A percentile compares a stretch with the other conserved stretches of the same genome.
Conservation (phyloP, 2,888 invertebrate genomes). For the Parnassius orleans region DNA sequence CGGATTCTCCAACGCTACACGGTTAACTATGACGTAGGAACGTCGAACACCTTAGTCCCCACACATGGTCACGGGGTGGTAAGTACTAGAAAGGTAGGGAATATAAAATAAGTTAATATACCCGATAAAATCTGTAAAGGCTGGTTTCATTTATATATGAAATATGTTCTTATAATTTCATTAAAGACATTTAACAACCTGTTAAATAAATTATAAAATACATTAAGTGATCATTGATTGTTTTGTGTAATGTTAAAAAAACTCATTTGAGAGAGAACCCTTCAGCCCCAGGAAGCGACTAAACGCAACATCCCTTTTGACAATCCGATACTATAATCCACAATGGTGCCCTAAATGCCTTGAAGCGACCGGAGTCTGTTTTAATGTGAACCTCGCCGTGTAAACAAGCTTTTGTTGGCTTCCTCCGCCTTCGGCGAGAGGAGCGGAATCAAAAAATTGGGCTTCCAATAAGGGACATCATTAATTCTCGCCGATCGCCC, state of each 20-base stretch:
- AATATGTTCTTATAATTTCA: no score
- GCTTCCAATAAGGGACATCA: constrained; percentile 86
- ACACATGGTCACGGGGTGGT: no score
- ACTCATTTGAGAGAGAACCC: constrained; percentile 12
- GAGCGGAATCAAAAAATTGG: constrained; percentile 83
- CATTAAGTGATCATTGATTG: not conserved
- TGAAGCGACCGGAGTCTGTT: constrained; percentile 59
- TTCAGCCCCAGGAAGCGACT: constrained; percentile 20
- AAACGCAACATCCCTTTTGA: constrained; percentile 41
- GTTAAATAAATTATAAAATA: no score
- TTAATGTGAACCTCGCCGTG: constrained; percentile 61
- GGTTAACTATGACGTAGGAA: no score
- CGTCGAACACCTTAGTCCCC: no score
- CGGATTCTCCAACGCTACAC: no score
- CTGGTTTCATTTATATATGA: no score
- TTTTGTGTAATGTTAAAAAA: constrained; percentile 4
- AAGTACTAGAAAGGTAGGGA: no score
- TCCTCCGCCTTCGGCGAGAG: constrained; percentile 49
- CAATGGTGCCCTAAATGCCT: constrained; percentile 58
- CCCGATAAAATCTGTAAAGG: no score
- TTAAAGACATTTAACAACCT: no score
- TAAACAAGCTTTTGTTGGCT: constrained; percentile 71
- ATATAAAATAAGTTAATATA: no score
- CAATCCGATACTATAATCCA: constrained; percentile 49
- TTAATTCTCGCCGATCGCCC: constrained; percentile 80